Conservation (phyloP, 2,888 invertebrate species). For the Odontocolon sp. region DNA sequence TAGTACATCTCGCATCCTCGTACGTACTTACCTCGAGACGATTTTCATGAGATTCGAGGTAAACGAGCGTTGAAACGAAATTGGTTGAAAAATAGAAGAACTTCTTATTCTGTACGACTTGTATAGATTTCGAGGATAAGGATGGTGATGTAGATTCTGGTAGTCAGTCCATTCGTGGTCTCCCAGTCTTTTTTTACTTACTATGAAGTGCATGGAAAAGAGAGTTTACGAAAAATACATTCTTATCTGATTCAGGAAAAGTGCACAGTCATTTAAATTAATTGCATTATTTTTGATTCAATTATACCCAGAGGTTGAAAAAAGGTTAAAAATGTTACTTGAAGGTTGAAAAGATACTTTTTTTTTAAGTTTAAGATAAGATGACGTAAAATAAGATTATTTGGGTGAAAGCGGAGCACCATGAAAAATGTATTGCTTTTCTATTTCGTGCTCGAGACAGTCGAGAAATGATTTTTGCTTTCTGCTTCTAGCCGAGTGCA, state of each 20-base stretch:
- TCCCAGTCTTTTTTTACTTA: conserved; percentile 23
- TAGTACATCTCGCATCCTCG: conserved; percentile 40
- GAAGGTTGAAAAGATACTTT: conserved; percentile 13
- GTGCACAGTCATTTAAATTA: background rate
- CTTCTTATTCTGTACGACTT: conserved; percentile 3
- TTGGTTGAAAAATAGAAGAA: conserved; percentile 43
- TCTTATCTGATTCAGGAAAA: conserved; percentile 6
- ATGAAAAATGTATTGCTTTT: conserved; percentile 42
- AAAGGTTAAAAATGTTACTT: background rate
- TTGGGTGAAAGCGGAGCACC: conserved; percentile 10
- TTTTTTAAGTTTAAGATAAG: conserved; percentile 24
- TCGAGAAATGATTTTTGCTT: conserved; percentile 37
- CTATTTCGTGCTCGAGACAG: conserved; percentile 33
- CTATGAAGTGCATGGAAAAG: background rate
- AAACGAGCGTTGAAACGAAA: conserved; percentile 56
- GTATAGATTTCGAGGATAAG: conserved; percentile 36
- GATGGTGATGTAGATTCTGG: conserved; percentile 28
- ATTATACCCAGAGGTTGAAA: no score
- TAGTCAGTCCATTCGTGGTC: conserved; percentile 35
- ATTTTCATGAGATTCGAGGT: conserved; percentile 50
- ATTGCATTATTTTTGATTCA: no score
- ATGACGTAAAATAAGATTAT: conserved; percentile 12
- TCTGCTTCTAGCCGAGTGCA: conserved; percentile 28
- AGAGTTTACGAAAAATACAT: background rate
- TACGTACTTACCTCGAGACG: conserved; percentile 34